Conservation (phyloP, 2,113 vertebrate genomes). For the Lota lota region DNA sequence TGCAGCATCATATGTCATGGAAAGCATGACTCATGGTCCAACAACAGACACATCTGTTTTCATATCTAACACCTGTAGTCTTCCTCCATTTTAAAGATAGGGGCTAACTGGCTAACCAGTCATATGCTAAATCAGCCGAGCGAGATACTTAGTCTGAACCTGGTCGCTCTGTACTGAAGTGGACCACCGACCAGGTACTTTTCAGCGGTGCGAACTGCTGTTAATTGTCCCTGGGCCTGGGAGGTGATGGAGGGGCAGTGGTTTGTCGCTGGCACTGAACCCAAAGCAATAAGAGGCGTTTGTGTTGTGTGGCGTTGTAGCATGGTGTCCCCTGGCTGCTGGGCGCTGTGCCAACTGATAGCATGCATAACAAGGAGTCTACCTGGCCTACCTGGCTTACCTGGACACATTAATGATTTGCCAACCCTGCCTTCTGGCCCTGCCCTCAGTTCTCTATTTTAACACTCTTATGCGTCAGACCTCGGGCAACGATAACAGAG, state of each 20-base stretch:
- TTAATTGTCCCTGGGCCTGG: background rate
- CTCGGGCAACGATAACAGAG: slow-evolving; percentile 11
- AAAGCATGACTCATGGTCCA: too few species aligned
- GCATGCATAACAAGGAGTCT: slow-evolving; percentile 12
- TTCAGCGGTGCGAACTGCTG: background rate
- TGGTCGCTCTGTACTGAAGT: too few species aligned
- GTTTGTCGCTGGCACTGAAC: too few species aligned
- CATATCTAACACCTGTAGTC: too few species aligned
- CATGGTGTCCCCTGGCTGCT: slow-evolving; percentile 9
- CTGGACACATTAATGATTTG: slow-evolving; percentile 65
- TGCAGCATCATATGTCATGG: too few species aligned
- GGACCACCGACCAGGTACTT: too few species aligned
- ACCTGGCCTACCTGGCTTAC: slow-evolving; percentile 55
- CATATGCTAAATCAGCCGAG: too few species aligned
- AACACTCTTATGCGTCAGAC: slow-evolving; percentile 39
- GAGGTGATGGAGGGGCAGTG: background rate
- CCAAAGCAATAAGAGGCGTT: background rate
- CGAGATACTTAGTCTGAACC: too few species aligned
- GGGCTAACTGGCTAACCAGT: too few species aligned
- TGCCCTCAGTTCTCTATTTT: slow-evolving; percentile 45
- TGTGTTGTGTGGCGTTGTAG: background rate
- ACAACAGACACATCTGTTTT: too few species aligned
- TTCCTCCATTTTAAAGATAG: too few species aligned
- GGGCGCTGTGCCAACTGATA: slow-evolving; percentile 60
- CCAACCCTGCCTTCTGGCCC: slow-evolving; percentile 48